Base-by-base conservation (phyloP, 2,888 invertebrate species). In the Stratiomys singularior region DNA sequence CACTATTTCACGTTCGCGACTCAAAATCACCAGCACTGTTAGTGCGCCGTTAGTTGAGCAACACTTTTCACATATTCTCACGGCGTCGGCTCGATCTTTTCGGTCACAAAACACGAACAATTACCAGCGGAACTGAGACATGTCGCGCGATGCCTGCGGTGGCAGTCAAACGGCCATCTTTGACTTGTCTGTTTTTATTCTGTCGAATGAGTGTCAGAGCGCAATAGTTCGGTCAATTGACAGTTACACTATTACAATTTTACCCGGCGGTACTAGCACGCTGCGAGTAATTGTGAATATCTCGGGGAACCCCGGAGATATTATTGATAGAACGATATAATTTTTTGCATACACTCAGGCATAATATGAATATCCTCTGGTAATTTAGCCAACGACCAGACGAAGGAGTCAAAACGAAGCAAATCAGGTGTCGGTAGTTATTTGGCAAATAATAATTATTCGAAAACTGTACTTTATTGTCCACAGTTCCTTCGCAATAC, bases 91-190 rank as follows among this genome's bases (percentile, higher is more conserved):
- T 23, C 13, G 47, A 0, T n/a, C 11, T 71, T 52, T 52, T 71
- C 71, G 47, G 18, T 71, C 46, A 71, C 7, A 27, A 67, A 71
- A 71, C 27, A 7, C 47, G 28, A 25, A 71, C 47, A 52, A 23
- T 13, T 13, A 52, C 1, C 5, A 23, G 52, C 2, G 23, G 25
- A 47, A 27, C 7, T n/a, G 25, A 28, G 47, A 71, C 46, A 71
- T 47, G 46, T 71, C 52, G 71, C 71, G 52, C 27, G 27, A 71
- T 47, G 47, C 71, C 47, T 4, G 30, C 64, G 30, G n/a, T 71
- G 71, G 46, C 71, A 71, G 71, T 47, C 27, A 47, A 71, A 47
- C 71, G 71, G 71, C 71, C 71, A 71, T 71, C 47, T 71, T 71
- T 47, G 71, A 71, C 64, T 64, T 64, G 52, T 71, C 47, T 71